These are phyloP conservation scores for Amblyopsis rosae DNA, from an alignment of 2,113 vertebrate species.

Conservation along the genomic window DNA sequence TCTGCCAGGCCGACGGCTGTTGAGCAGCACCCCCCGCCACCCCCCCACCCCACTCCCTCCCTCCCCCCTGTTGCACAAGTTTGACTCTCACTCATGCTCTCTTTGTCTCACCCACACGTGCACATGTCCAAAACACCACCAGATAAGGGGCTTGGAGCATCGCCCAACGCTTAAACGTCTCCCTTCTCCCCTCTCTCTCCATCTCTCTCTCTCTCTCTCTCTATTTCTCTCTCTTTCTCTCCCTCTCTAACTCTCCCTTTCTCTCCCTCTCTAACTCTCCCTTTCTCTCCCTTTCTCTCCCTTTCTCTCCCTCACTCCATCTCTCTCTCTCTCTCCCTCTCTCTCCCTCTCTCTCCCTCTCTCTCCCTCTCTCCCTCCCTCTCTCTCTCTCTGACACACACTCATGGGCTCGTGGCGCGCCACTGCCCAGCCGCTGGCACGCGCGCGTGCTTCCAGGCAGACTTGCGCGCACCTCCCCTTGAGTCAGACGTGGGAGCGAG, in stretches of 20 bases:
- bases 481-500: conserved; percentile 55
- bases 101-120: neutral
- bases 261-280: neutral
- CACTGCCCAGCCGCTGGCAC: conserved; percentile 64
- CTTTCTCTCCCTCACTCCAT: neutral
- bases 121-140: neutral
- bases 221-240: neutral
- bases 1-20: neutral
- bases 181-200: neutral
- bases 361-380: conserved; percentile 45
- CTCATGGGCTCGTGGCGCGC: conserved; percentile 59
- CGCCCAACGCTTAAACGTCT: too few relatives aligned
- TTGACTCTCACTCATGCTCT: neutral
- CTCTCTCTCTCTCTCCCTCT: conserved; percentile 35
- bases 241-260: neutral
- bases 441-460: conserved; percentile 31
- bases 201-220: neutral
- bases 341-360: conserved; percentile 63
- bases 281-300: neutral
- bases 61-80: neutral
- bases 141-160: conserved; percentile 6
- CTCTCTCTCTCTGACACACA: conserved; percentile 63
- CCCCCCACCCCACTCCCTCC: neutral
- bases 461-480: conserved; percentile 72
- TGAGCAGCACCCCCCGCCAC: too few relatives aligned